phyloP scores from a whole-genome alignment of 2,113 vertebrate genomes.

The Dasyornis broadbenti region DNA sequence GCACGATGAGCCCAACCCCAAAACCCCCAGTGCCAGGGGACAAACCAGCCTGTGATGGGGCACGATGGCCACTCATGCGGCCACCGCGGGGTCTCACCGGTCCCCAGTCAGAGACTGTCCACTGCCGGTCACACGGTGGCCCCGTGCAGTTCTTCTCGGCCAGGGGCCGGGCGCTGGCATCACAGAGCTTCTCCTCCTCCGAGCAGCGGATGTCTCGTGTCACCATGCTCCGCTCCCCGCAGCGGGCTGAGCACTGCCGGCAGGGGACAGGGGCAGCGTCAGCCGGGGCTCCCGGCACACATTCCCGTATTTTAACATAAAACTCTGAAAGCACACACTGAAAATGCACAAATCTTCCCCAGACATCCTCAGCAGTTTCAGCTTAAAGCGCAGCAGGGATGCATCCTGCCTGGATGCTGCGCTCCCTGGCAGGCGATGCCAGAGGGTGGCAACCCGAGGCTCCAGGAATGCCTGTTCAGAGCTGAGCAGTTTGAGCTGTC shows the following conservation, averaged over 20 bases:
- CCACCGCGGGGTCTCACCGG: constrained; percentile 85
- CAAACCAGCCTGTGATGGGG: accelerated
- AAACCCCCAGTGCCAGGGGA: background rate
- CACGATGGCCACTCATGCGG: accelerated
- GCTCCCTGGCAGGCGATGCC: background rate
- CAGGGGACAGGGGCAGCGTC: background rate
- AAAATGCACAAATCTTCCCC: background rate
- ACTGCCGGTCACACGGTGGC: constrained; percentile 89
- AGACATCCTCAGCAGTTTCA: accelerated
- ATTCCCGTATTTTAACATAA: accelerated
- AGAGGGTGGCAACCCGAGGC: background rate
- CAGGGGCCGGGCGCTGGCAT: constrained; percentile 75
- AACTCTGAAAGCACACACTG: background rate
- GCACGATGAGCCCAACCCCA: background rate
- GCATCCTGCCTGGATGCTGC: background rate
- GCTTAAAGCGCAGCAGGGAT: background rate
- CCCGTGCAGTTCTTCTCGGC: constrained; percentile 90
- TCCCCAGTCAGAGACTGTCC: constrained; percentile 95
- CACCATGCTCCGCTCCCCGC: constrained; percentile 83
- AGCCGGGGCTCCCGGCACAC: accelerated
- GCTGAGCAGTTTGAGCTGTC: background rate
- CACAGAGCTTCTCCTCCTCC: constrained; percentile 84
- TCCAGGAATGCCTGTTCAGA: background rate
- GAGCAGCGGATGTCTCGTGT: constrained; percentile 92
- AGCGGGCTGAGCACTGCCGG: constrained; percentile 86